phyloP scores from a whole-genome alignment of 1,140 invertebrate genomes.

The Anastrepha ludens region DNA sequence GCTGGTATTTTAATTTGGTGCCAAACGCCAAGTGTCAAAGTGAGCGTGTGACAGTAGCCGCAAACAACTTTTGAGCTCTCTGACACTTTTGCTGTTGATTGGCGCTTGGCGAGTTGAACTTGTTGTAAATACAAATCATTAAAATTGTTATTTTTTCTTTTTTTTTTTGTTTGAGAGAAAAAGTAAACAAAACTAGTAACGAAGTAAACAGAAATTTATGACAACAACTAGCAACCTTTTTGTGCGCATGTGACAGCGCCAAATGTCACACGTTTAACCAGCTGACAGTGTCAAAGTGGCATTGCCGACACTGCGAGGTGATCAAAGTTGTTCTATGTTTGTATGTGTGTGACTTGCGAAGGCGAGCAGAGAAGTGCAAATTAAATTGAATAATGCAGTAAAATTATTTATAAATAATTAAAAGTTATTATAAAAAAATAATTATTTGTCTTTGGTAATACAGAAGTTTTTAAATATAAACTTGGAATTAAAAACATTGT shows the following conservation, averaged over 20 bases:
- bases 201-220: slow-evolving; percentile 36
- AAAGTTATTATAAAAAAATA: too few relatives aligned
- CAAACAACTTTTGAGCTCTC: background rate
- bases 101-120: slow-evolving; percentile 1
- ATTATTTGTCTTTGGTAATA: too few relatives aligned
- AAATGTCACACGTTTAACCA: slow-evolving; percentile 43
- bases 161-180: background rate
- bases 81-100: background rate
- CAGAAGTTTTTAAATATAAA: too few relatives aligned
- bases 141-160: background rate
- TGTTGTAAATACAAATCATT: slow-evolving; percentile 12
- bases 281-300: slow-evolving; percentile 43
- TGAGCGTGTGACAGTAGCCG: slow-evolving; percentile 45
- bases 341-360: background rate
- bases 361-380: background rate
- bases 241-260: slow-evolving; percentile 24
- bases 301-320: slow-evolving; percentile 41
- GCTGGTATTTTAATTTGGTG: slow-evolving; percentile 43
- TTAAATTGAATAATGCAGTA: too few relatives aligned
- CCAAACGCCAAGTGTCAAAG: slow-evolving; percentile 48
- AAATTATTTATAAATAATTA: too few relatives aligned
- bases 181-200: background rate
- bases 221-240: background rate
- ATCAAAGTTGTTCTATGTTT: background rate
- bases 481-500: too few relatives aligned